phyloP scores from a whole-genome alignment of 1,140 invertebrate species.

The Coenobita brevimanus region DNA sequence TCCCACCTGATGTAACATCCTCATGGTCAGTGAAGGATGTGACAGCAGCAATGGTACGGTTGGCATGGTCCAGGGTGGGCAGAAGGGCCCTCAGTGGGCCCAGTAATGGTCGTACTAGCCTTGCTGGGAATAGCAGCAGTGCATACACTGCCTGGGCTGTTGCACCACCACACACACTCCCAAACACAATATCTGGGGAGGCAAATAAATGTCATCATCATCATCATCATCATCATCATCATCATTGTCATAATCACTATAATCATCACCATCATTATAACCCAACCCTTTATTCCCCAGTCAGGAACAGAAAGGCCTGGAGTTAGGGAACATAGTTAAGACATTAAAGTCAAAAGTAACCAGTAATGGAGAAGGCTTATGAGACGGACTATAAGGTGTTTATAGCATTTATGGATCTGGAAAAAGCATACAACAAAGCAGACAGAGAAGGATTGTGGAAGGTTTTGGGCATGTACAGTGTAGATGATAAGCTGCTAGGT shows the following conservation, averaged over 20 bases:
- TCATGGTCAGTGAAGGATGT: slow-evolving; percentile 73
- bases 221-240: too few relatives aligned
- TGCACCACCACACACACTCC: slow-evolving; percentile 75
- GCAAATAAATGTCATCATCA: too few relatives aligned
- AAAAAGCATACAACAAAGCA: too few relatives aligned
- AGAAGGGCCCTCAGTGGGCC: slow-evolving; percentile 76
- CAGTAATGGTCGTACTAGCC: slow-evolving; percentile 74
- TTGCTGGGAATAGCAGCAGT: slow-evolving; percentile 76
- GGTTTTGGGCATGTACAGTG: too few relatives aligned
- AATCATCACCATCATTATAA: too few relatives aligned
- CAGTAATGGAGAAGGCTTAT: too few relatives aligned
- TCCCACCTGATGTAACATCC: slow-evolving; percentile 70
- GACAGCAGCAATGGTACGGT: slow-evolving; percentile 75
- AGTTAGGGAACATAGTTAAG: slow-evolving; percentile 19
- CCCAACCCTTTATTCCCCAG: too few relatives aligned
- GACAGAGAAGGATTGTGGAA: too few relatives aligned
- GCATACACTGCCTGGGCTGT: slow-evolving; percentile 78
- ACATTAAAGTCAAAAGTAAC: slow-evolving; percentile 16
- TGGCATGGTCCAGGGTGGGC: slow-evolving; percentile 76
- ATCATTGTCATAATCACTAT: too few relatives aligned
- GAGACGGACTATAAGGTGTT: too few relatives aligned
- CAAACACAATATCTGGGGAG: slow-evolving; percentile 62
- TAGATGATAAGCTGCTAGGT: too few relatives aligned
- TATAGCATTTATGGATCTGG: too few relatives aligned
- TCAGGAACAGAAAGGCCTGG: background rate